phyloP scores from a whole-genome alignment of 2,113 vertebrate genomes.

The Montifringilla adamsi region DNA sequence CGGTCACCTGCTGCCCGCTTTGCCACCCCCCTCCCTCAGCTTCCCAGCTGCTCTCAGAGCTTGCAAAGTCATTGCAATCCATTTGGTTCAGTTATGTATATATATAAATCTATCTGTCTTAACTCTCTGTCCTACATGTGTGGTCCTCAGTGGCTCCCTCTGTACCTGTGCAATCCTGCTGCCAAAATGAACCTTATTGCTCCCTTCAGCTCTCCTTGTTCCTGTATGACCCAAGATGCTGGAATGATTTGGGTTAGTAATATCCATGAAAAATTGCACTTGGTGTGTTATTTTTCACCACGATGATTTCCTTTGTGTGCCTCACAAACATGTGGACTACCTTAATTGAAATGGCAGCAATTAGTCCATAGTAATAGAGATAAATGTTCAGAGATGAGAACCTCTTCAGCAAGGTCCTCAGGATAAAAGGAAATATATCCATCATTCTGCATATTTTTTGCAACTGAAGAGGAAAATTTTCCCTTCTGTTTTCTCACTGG shows the following conservation, averaged over 20 bases:
- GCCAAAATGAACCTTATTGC: background rate
- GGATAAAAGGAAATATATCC: background rate
- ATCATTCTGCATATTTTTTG: background rate
- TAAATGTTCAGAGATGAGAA: background rate
- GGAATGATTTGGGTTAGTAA: background rate
- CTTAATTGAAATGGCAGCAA: background rate
- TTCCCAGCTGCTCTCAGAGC: background rate
- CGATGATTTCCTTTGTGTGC: background rate
- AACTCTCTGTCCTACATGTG: background rate
- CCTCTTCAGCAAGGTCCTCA: background rate
- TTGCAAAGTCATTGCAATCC: background rate
- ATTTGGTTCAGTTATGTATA: background rate
- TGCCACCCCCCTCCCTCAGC: background rate
- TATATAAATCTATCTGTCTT: background rate
- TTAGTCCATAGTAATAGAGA: background rate
- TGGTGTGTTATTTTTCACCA: background rate
- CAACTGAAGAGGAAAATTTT: background rate
- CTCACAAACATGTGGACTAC: background rate
- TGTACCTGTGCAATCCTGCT: background rate
- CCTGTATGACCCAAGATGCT: background rate
- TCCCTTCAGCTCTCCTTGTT: background rate
- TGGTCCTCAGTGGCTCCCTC: background rate
- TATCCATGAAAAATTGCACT: background rate
- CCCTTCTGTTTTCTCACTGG: background rate
- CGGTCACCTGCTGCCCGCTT: rapidly evolving